Conservation (phyloP, 2,113 vertebrate genomes). For the Anas platyrhynchos region DNA sequence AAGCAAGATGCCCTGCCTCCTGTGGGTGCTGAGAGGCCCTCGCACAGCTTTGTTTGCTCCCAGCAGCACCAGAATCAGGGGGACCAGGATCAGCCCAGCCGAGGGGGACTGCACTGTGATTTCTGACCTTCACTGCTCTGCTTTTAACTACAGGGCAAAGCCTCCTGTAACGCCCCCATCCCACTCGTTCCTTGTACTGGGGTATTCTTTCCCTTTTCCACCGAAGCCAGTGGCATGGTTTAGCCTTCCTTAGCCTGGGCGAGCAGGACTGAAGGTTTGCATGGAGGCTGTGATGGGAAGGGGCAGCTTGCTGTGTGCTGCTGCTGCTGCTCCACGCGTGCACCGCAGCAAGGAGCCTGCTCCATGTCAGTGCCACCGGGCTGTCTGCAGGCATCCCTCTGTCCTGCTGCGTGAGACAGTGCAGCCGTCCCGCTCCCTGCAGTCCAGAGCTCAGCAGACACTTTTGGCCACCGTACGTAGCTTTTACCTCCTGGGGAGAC, state of each 20-base stretch:
- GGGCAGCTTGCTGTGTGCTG: neutral
- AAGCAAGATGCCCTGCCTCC: neutral
- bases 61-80: neutral
- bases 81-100: neutral
- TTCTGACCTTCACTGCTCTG: neutral
- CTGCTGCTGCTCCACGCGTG: fast-evolving
- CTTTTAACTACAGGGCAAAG: constrained; percentile 33
- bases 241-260: neutral
- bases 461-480: neutral
- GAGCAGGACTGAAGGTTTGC: neutral
- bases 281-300: fast-evolving
- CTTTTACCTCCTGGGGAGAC: neutral
- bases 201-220: neutral
- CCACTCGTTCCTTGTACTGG: neutral
- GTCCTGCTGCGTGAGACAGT: neutral
- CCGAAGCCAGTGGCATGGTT: fast-evolving
- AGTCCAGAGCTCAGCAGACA: neutral
- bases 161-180: neutral
- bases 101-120: neutral
- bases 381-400: neutral
- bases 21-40: neutral
- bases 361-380: neutral
- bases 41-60: neutral
- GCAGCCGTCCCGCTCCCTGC: fast-evolving
- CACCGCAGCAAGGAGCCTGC: fast-evolving